phyloP scores from a whole-genome alignment of 2,113 vertebrate genomes.

The Meleagris gallopavo region DNA sequence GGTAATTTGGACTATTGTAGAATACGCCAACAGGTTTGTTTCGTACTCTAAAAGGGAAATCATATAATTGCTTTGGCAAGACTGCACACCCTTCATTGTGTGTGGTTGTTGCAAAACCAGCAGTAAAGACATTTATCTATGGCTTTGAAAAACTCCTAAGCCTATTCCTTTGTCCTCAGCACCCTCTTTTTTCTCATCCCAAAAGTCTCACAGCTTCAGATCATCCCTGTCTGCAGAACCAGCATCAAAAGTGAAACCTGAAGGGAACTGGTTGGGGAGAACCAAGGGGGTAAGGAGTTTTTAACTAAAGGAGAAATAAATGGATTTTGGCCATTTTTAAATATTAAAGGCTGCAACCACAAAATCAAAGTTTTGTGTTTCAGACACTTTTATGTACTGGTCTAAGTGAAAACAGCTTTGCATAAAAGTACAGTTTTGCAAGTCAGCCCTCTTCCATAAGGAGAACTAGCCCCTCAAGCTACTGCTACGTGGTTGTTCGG shows the following conservation, averaged over 20 bases:
- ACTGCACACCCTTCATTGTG: neutral
- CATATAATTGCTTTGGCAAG: conserved; percentile 12
- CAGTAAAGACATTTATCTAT: neutral
- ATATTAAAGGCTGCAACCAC: conserved; percentile 65
- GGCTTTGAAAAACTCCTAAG: neutral
- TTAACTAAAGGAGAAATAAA: neutral
- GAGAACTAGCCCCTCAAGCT: conserved; percentile 65
- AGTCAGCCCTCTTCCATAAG: conserved; percentile 58
- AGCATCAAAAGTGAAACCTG: neutral
- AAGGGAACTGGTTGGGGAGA: neutral
- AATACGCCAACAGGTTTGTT: neutral
- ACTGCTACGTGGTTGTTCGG: conserved; percentile 27
- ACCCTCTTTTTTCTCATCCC: neutral
- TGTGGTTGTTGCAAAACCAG: neutral
- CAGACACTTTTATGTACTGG: conserved; percentile 64
- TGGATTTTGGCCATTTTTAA: conserved; percentile 52
- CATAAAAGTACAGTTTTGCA: conserved; percentile 74
- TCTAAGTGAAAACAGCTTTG: conserved; percentile 73
- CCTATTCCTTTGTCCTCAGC: neutral
- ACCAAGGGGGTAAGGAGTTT: neutral
- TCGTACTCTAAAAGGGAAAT: conserved; percentile 4
- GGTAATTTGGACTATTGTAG: neutral
- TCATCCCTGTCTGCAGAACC: conserved; percentile 2
- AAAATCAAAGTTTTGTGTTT: conserved; percentile 74
- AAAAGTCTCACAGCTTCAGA: conserved; percentile 1